Base-by-base conservation (phyloP, 2,797 vertebrate species). In the Amphiprion clarkii region DNA sequence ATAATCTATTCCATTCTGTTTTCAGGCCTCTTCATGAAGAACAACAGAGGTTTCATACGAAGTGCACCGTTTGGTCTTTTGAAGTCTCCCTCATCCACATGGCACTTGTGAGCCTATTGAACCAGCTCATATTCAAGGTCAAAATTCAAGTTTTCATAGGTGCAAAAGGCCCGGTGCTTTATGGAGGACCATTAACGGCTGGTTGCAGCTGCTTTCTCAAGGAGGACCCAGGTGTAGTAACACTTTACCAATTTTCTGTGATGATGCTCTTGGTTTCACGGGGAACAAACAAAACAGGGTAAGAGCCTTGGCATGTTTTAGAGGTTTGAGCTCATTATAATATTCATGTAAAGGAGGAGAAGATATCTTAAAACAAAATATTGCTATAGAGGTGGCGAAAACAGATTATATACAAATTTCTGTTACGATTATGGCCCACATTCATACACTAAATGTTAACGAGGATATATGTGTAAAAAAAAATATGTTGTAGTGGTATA, bases 201-300 rank as follows among this genome's bases (percentile, higher is more conserved):
- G 83, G 92, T 85, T 86, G 91, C 79, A 75, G 88, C 82, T 65
- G 87, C 74, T 73, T 76, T 74, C 71, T 92, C 65, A 73, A 91
- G 88, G 67, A 81, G 92, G 92, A 70, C 93, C 74, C 95, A 96
- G 95, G 92, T 96, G 95, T 82, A 54, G 76, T 76, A 80, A 89
- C 84, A 68, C 78, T 86, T 90, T 57, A 83, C 68, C 92, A 95
- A 95, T 95, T 89, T 93, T 2, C 78, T 73, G 55, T 72, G 77
- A 95, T 92, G 93, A 90, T 86, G 61, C 85, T 89, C 55, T 12
- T 46, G 56, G 33, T 68, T 72, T 57, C 21, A 44, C 52, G 61
- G 57, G 59, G 67, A 42, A 63, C 53, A 78, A 82, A 68, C 54
- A 76, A 81, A 85, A 65, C 64, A 74, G 44, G 56, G 73, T 72